Base-by-base conservation (phyloP, 2,888 invertebrate species). In the Kryphioiulus occultus region DNA sequence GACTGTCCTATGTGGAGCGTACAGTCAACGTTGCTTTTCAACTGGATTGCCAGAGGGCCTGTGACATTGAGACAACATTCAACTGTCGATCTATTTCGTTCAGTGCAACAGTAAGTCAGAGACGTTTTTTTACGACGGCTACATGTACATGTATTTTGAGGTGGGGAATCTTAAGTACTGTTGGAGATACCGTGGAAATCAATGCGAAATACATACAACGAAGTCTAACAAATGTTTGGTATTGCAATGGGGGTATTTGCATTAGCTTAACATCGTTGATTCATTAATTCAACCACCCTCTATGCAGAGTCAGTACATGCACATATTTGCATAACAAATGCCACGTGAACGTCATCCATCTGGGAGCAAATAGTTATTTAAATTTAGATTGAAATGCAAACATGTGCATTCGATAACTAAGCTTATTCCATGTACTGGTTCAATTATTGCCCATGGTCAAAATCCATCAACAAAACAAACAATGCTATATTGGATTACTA, bases 11-110 rank as follows among this genome's bases (percentile, higher is more conserved):
- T 89, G 92, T 92, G 88, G 92, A 92, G 90, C 92, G 92, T 89
- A 90, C 92, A 17, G 90, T 92, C 85, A 90, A 91, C 39, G 91
- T 92, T 12, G 91, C 91, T 83, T 92, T 91, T 86, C 91, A 91
- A 83, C 91, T 91, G n/a, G 91, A 91, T 47, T 93, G 92, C 90
- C 92, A 92, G 89, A 89, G 91, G 88, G 92, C 92, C 86, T 93
- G 92, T 89, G 92, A 92, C 89, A 91, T 91, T 44, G 92, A 92
- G 89, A 89, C 91, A 39, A 91, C 91, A 42, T 93, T 93, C 90
- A 91, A 92, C 88, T 93, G 93, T 90, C 90, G 92, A 39, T 91
- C 92, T 10, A 32, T 85, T 85, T 85, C 44, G 12, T 42, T 85
- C 85, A 85, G 85, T 35, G 22, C n/a, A 85, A 42, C 42, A 22